Base-by-base conservation (phyloP, 2,113 vertebrate genomes). In the Lepisosteus oculatus region DNA sequence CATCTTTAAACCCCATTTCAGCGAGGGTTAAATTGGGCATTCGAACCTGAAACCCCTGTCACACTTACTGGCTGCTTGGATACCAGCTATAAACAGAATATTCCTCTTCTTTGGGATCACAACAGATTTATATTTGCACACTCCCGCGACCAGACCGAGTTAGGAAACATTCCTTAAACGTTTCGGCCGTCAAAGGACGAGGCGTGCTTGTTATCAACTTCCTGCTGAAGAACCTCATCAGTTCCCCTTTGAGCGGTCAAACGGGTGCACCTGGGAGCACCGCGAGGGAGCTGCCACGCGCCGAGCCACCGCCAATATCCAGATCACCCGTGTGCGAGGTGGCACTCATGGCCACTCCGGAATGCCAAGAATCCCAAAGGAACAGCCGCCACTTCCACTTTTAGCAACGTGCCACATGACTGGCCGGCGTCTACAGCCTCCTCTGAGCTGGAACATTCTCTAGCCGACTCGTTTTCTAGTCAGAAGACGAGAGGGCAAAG, bases 81-180 rank as follows among this genome's bases (percentile, higher is more conserved):
- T 54, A 73, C 72, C 45, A 13, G 56, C 72, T 61, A 68, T 67
- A 73, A 73, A 73, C 43, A 44, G 45, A 73, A 73, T 67, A 68
- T 55, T 66, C n/a, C 55, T 55, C 67, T 67, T 29, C 45, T 43
- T 67, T 43, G 42, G 41, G 43, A 55, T 43, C 42, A 57, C 12
- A 29, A 41, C 45, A 70, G 57, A 51, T 55, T 43, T 55, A 47
- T n/a, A 47, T 2, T 57, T 3, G 4, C 61, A 55, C 2, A 55
- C 61, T 17, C 61, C 47, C 47, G 29, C 69, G 43, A 41, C 44
- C 57, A 41, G 14, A 59, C 51, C 11, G 41, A 43, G 29, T 67
- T 56, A 15, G 11, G 15, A 59, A 72, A 41, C 29, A 66, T 61
- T 72, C 59, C 59, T 67, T 7, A 51, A 47, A 72, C 42, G 65